Base-by-base conservation (phyloP, 2,888 invertebrate genomes). In the Unio pictorum region DNA sequence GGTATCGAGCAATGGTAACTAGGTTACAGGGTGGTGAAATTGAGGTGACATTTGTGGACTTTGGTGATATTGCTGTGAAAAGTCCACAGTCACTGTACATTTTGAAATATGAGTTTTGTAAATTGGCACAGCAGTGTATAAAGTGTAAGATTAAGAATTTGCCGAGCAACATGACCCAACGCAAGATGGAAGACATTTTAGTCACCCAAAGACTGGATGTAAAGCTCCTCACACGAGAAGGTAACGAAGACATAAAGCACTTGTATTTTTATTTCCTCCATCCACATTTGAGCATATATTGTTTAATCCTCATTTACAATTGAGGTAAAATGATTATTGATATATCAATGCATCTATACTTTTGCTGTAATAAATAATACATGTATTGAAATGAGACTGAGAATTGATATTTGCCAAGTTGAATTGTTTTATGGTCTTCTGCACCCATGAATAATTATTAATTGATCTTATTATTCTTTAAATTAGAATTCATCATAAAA, bases 1-100 rank as follows among this genome's bases (percentile, higher is more conserved):
- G 81, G 81, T 81, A 80, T 54, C 67, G 81, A 72, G 80, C 72
- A 11, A 71, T 81, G 20, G 62, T 81, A 18, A 75, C 78, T 3
- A 23, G 67, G 8, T 20, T 73, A n/a, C 56, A 66, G 5, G 76
- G 78, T 26, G 64, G 64, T 20, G 66, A 75, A 26, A 67, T 75
- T 23, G 74, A 72, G 55, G 75, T 79, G 20, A 73, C 73, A 20
- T 81, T 80, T 71, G 78, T 73, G 11, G 81, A 81, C 62, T 81
- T 81, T 67, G 81, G 81, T 45, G 81, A 81, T 66, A 71, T 73
- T 55, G 67, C 68, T 17, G 61, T 67, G 20, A 76, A 74, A 45
- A 55, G 69, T 18, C 26, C 66, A 15, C 61, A 64, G 4, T 73
- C 76, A 28, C 64, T 81, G 45, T 79, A 81, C 59, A 63, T 66